phyloP scores from a whole-genome alignment of 2,113 vertebrate genomes.

The Miniopterus natalensis region DNA sequence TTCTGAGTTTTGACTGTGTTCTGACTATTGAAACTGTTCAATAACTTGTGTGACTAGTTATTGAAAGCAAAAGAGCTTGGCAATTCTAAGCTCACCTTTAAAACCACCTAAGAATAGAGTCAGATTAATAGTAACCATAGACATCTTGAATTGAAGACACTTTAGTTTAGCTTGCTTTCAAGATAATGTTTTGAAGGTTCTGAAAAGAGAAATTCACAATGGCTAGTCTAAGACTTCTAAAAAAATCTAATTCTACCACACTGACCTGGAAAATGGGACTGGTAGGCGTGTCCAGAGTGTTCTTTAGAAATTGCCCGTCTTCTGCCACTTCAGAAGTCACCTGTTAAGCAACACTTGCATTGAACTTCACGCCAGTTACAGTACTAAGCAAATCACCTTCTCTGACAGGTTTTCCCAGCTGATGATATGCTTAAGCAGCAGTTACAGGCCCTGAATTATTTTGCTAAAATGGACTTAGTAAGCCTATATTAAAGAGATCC shows the following conservation, averaged over 20 bases:
- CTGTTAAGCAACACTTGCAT: background rate
- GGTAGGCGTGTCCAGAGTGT: background rate
- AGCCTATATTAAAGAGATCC: constrained; percentile 2
- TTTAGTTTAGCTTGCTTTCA: constrained; percentile 25
- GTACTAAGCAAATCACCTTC: background rate
- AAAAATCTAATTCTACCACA: background rate
- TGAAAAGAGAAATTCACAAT: constrained; percentile 35
- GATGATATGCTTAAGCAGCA: constrained; percentile 17
- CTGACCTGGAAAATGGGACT: constrained; percentile 41
- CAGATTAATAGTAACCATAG: background rate
- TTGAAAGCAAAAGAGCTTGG: background rate
- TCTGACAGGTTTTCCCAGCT: constrained; percentile 49
- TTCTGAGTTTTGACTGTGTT: background rate
- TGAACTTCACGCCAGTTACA: background rate
- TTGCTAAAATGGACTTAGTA: background rate
- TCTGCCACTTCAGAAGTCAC: background rate
- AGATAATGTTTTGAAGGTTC: background rate
- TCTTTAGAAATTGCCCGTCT: constrained; percentile 34
- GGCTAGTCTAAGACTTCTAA: background rate
- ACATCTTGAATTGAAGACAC: background rate
- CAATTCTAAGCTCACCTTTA: constrained; percentile 42
- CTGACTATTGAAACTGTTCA: background rate
- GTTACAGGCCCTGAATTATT: constrained; percentile 3
- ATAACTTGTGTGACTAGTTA: background rate
- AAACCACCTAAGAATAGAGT: background rate